Conservation (phyloP, 2,113 vertebrate species). For the Triplophysa rosa region DNA sequence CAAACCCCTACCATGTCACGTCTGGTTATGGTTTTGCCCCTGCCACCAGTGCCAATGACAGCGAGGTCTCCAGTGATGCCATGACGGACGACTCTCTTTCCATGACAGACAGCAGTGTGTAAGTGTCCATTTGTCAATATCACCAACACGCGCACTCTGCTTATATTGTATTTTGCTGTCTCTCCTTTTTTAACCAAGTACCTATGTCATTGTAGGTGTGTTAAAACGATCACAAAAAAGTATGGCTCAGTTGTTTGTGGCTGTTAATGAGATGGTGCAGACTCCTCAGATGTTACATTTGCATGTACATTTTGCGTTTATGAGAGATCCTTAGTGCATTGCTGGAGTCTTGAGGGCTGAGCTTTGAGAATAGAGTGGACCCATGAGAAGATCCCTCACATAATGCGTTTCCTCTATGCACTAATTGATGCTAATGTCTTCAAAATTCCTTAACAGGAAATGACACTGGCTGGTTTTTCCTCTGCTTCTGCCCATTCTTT, state of each 20-base stretch:
- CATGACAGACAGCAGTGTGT: constrained; percentile 95
- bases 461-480: neutral
- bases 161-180: neutral
- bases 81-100: constrained; percentile 95
- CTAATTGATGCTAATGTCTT: constrained; percentile 40
- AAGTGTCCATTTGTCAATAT: constrained; percentile 68
- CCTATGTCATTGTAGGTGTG: neutral
- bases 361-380: constrained; percentile 4
- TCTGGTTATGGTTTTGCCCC: constrained; percentile 86
- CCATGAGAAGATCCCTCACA: constrained; percentile 18
- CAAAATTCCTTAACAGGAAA: constrained; percentile 35
- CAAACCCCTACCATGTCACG: constrained; percentile 82
- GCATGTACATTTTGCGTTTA: neutral
- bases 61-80: constrained; percentile 94
- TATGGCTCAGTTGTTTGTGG: constrained; percentile 9
- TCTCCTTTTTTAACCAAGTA: neutral
- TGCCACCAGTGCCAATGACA: constrained; percentile 93
- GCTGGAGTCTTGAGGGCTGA: constrained; percentile 7
- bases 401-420: constrained; percentile 13
- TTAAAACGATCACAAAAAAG: neutral
- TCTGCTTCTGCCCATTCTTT: neutral
- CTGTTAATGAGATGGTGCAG: neutral
- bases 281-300: constrained; percentile 24
- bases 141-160: neutral
- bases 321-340: constrained; percentile 13